Evolutionary conservation across 2,113 vertebrate genomes (phyloP).

Genomic region (Cepphus grylle): DNA sequence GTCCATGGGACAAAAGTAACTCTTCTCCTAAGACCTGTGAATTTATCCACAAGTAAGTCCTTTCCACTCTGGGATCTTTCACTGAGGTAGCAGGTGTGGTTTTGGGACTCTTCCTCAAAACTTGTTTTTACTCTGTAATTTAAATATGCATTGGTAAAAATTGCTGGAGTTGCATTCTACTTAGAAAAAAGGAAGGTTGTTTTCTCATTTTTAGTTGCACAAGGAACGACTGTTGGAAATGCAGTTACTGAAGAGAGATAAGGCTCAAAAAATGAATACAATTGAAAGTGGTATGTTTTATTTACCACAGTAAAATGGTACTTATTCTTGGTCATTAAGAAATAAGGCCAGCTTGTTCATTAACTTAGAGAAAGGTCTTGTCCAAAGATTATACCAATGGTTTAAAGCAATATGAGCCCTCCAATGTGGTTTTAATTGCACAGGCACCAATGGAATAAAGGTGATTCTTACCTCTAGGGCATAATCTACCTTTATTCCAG

Average conservation of each 20-base stretch:
- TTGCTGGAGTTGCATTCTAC: background rate
- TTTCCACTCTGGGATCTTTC: background rate
- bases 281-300: background rate
- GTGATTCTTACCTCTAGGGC: background rate
- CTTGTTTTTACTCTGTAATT: background rate
- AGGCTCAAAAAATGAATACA: background rate
- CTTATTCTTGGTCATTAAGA: background rate
- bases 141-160: background rate
- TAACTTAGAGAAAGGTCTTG: background rate
- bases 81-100: background rate
- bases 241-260: background rate
- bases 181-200: background rate
- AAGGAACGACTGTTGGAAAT: background rate
- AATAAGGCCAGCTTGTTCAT: background rate
- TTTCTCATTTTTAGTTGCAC: background rate
- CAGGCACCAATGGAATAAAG: background rate
- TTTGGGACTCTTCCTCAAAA: background rate
- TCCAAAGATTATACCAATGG: background rate
- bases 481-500: background rate
- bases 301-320: background rate
- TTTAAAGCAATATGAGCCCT: background rate
- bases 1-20: background rate
- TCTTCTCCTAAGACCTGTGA: background rate
- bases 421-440: background rate
- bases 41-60: background rate